A percentile compares a stretch with the other conserved stretches of the same genome.
These are phyloP conservation scores for Pseudorectes ferrugineus DNA, from an alignment of 2,113 vertebrate species.

Conservation along the genomic window DNA sequence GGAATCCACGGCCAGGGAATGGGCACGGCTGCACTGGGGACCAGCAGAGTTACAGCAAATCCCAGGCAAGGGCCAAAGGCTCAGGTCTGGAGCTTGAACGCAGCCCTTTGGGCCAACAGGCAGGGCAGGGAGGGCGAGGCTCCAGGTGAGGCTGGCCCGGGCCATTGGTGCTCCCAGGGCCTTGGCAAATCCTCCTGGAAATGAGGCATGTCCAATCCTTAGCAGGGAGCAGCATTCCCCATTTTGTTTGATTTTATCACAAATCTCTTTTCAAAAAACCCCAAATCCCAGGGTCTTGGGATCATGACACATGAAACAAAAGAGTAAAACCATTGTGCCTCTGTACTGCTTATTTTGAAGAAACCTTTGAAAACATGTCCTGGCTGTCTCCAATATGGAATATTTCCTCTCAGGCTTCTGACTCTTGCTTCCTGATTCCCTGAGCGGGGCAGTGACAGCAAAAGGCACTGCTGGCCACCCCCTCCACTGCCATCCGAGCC, in stretches of 20 bases:
- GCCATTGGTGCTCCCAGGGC: neutral
- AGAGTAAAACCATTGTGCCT: neutral
- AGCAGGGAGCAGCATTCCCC: neutral
- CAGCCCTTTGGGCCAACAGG: neutral
- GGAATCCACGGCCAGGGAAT: neutral
- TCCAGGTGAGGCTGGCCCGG: neutral
- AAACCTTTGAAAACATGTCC: neutral
- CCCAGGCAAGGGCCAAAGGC: neutral
- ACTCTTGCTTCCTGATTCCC: neutral
- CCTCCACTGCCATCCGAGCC: accelerated
- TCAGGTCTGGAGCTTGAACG: neutral
- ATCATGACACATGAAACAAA: neutral
- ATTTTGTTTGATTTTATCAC: neutral
- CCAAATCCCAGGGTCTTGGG: neutral
- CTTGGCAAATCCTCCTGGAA: neutral
- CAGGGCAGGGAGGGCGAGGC: neutral
- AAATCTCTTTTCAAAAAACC: neutral
- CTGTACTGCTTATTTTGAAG: neutral
- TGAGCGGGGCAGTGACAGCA: neutral
- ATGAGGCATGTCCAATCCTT: neutral
- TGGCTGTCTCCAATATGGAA: neutral
- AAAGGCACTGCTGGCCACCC: neutral
- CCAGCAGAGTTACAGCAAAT: neutral
- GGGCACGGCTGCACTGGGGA: accelerated
- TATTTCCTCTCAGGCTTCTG: neutral